Percentiles rank a stretch among this genome's conserved stretches.
Evolutionary conservation across 92 coral and sea anemone genomes (phyloP).

Genomic region (Muricea muricata): DNA sequence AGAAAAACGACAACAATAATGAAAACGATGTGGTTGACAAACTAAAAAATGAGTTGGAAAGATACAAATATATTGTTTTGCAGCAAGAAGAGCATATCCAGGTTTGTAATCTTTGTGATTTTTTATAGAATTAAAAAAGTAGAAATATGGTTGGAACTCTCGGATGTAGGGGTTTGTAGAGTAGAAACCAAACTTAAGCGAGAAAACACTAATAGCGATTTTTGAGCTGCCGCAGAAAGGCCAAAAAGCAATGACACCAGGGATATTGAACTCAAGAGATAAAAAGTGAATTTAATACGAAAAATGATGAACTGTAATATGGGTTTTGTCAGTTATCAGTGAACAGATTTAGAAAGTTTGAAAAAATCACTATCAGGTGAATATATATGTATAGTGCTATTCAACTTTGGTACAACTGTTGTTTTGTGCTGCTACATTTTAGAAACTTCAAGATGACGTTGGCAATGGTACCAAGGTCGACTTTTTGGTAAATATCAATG

Average conservation of each 20-base stretch:
- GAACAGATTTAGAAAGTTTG: too few species aligned
- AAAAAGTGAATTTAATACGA: too few species aligned
- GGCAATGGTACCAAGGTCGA: slow-evolving; percentile 55
- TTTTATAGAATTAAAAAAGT: not conserved
- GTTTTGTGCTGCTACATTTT: not conserved
- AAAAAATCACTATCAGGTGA: too few species aligned
- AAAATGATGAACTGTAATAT: too few species aligned
- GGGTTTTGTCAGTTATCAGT: too few species aligned
- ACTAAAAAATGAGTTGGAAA: slow-evolving; percentile 77
- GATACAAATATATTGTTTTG: slow-evolving; percentile 87
- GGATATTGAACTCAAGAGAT: too few species aligned
- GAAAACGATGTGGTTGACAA: slow-evolving; percentile 63
- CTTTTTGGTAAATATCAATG: slow-evolving; percentile 20
- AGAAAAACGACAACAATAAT: not conserved
- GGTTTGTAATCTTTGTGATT: slow-evolving; percentile 43
- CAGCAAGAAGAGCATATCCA: slow-evolving; percentile 90
- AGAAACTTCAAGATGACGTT: slow-evolving; percentile 40
- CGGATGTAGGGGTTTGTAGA: too few species aligned
- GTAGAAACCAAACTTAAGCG: not conserved
- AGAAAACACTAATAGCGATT: too few species aligned
- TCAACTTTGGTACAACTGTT: not conserved
- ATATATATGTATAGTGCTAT: not conserved
- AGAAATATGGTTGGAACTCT: too few species aligned
- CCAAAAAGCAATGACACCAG: too few species aligned
- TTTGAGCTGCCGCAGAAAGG: too few species aligned